Percentiles rank a stretch among this genome's conserved stretches.
Evolutionary conservation across 2,113 vertebrate genomes (phyloP).

Genomic region (Clarias macrocephalus): DNA sequence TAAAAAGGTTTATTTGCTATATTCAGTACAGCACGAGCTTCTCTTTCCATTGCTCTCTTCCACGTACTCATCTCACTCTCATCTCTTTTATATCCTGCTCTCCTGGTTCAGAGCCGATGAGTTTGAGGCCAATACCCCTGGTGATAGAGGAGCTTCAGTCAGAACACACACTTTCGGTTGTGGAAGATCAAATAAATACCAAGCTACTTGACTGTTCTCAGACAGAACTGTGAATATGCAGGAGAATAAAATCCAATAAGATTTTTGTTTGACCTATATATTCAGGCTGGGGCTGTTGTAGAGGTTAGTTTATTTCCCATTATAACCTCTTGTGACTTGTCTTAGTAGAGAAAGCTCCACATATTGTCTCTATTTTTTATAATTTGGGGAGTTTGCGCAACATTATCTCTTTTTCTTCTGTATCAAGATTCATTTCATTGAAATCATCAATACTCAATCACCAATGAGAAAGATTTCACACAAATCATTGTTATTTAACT

Average conservation of each 20-base stretch:
- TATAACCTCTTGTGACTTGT: slow-evolving; percentile 40
- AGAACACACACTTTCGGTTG: slow-evolving; percentile 59
- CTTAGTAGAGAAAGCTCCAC: not conserved
- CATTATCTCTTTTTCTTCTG: slow-evolving; percentile 1
- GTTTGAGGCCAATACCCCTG: slow-evolving; percentile 69
- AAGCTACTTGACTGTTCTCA: slow-evolving; percentile 61
- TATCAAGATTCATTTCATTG: slow-evolving; percentile 9
- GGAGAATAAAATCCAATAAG: slow-evolving; percentile 55
- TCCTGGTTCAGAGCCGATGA: slow-evolving; percentile 49
- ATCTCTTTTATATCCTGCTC: slow-evolving; percentile 66
- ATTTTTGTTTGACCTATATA: slow-evolving; percentile 61
- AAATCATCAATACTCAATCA: too few relatives aligned
- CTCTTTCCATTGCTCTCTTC: slow-evolving; percentile 33
- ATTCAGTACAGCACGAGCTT: slow-evolving; percentile 30
- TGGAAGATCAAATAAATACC: slow-evolving; percentile 68
- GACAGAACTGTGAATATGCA: slow-evolving; percentile 61
- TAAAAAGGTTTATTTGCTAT: slow-evolving; percentile 54
- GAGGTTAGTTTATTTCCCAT: slow-evolving; percentile 53
- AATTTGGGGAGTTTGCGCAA: not conserved
- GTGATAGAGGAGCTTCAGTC: slow-evolving; percentile 63
- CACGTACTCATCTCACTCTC: slow-evolving; percentile 59
- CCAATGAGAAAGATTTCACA: too few relatives aligned
- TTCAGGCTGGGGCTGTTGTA: slow-evolving; percentile 42
- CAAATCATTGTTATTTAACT: too few relatives aligned
- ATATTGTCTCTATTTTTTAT: not conserved